Evolutionary conservation across 2,888 invertebrate species (phyloP).

Genomic region (Pterostichus madidus): DNA sequence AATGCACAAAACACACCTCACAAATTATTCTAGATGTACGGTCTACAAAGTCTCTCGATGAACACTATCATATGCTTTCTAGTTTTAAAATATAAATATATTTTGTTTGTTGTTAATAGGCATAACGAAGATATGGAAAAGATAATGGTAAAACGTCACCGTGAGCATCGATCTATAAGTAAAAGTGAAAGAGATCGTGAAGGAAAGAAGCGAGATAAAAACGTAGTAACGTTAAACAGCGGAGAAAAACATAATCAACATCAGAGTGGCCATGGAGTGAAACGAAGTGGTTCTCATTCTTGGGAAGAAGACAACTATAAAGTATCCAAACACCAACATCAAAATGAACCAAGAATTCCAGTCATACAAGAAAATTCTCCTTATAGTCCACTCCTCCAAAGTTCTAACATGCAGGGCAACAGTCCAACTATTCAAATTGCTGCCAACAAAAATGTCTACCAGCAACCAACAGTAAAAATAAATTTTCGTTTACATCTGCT

Average conservation of each 20-base stretch:
- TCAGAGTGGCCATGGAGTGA: slow-evolving; percentile 79
- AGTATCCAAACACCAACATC: slow-evolving; percentile 79
- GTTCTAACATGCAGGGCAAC: slow-evolving; percentile 46
- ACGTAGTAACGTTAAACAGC: slow-evolving; percentile 48
- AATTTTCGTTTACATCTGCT: background rate
- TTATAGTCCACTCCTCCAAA: background rate
- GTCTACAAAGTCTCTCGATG: too few species aligned
- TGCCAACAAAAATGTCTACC: slow-evolving; percentile 53
- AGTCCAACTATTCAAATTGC: slow-evolving; percentile 43
- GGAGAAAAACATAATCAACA: slow-evolving; percentile 67
- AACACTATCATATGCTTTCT: too few species aligned
- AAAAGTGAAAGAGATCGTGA: slow-evolving; percentile 75
- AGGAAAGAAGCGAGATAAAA: slow-evolving; percentile 73
- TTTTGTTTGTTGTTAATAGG: slow-evolving; percentile 75
- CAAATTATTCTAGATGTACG: too few species aligned
- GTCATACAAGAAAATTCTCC: slow-evolving; percentile 31
- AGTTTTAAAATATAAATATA: background rate
- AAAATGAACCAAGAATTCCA: slow-evolving; percentile 65
- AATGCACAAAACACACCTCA: too few species aligned
- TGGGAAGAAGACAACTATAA: slow-evolving; percentile 82
- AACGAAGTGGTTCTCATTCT: slow-evolving; percentile 82
- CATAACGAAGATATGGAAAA: slow-evolving; percentile 93
- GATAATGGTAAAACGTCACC: slow-evolving; percentile 85
- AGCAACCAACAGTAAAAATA: slow-evolving; percentile 36
- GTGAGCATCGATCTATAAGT: slow-evolving; percentile 80